Evolutionary conservation across 2,888 invertebrate species (phyloP), one percentile per base, ranked within the genome.

Genomic region (Taphrorychus bicolor): DNA sequence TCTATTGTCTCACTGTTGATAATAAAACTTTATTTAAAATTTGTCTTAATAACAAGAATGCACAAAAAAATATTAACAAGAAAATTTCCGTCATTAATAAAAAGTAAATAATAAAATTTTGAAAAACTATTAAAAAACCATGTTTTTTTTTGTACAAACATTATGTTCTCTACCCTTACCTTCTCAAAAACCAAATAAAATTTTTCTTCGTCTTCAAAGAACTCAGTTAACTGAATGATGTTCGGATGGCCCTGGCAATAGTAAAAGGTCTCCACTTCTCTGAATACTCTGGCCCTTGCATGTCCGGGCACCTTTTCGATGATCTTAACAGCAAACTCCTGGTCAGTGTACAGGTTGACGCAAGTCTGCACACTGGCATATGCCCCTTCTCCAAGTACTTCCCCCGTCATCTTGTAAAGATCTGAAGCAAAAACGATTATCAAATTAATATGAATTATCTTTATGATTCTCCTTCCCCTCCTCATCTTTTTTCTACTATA

Each of bases 101-200:
- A n/a, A n/a, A n/a, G n/a, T n/a, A n/a, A n/a, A n/a, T n/a, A n/a
- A n/a, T n/a, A n/a, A n/a, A n/a, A n/a, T n/a, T n/a, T n/a, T n/a
- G n/a, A n/a, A n/a, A n/a, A n/a, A n/a, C n/a, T n/a, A n/a, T n/a
- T n/a, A n/a, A n/a, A n/a, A n/a, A n/a, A n/a, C n/a, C n/a, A n/a
- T n/a, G n/a, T n/a, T n/a, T n/a, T n/a, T n/a, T n/a, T 32, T 32
- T 11, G 11, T 17, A 18, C 5, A 11, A 51, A 16, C 48, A 24
- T 18, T 14, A 51, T 32, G 17, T n/a, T n/a, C n/a, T n/a, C n/a
- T n/a, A n/a, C n/a, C n/a, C 71, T 81, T 74, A 89, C 92, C 87
- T 97, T 98, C 85, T 98, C 97, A 86, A 98, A 98, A 81, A 98
- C 95, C 84, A 98, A 90, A 85, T 96, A 98, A 85, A 97, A 98